Evolutionary conservation across 2,797 vertebrate genomes (phyloP).

Genomic region (Hydrolagus colliei): DNA sequence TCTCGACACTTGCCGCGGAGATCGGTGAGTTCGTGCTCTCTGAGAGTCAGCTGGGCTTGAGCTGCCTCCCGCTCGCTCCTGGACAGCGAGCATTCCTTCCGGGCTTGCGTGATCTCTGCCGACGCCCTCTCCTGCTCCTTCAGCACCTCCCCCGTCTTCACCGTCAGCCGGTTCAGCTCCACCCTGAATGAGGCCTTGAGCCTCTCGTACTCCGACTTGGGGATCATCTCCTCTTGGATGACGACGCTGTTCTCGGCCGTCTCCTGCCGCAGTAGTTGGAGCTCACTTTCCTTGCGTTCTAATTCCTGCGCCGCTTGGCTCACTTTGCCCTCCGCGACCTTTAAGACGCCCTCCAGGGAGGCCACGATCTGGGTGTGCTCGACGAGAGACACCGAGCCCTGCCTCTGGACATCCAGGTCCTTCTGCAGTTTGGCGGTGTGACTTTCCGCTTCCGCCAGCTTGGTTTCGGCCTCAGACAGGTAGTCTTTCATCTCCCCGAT

Average conservation of each 20-base stretch:
- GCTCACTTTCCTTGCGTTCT: constrained; percentile 59
- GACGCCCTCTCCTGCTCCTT: constrained; percentile 80
- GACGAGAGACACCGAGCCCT: constrained; percentile 64
- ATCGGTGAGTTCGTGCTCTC: constrained; percentile 68
- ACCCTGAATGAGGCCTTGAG: constrained; percentile 63
- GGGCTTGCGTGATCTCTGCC: constrained; percentile 66
- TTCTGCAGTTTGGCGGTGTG: constrained; percentile 66
- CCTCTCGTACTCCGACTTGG: constrained; percentile 61
- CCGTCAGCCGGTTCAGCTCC: constrained; percentile 68
- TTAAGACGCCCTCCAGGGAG: constrained; percentile 67
- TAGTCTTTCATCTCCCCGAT: constrained; percentile 69
- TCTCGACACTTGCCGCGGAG: constrained; percentile 67
- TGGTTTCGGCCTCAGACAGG: constrained; percentile 61
- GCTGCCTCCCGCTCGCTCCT: constrained; percentile 67
- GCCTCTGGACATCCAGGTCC: constrained; percentile 68
- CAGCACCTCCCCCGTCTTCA: constrained; percentile 73
- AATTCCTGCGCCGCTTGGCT: constrained; percentile 62
- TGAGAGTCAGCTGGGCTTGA: constrained; percentile 62
- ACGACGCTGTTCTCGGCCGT: constrained; percentile 62
- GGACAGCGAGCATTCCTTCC: constrained; percentile 71
- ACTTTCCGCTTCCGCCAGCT: constrained; percentile 56
- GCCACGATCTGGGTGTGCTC: constrained; percentile 80
- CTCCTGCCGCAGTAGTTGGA: constrained; percentile 70
- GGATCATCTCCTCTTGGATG: constrained; percentile 61
- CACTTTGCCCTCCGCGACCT: constrained; percentile 69